A percentile compares a stretch with the other conserved stretches of the same genome.
These are phyloP conservation scores for Megaleporinus macrocephalus DNA, from an alignment of 2,113 vertebrate genomes.

Conservation along the genomic window DNA sequence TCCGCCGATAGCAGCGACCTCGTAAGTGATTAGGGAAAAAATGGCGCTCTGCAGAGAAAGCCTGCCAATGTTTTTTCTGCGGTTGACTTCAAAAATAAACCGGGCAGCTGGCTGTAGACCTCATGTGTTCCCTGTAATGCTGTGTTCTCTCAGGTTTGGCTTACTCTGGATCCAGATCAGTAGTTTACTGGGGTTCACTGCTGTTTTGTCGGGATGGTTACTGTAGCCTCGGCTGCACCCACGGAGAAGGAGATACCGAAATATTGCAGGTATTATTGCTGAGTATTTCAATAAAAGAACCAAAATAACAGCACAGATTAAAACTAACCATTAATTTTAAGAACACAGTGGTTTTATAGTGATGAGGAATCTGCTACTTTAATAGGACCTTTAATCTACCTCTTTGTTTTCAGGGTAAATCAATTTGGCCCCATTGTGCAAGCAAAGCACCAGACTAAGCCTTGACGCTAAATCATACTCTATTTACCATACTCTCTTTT, in stretches of 20 bases:
- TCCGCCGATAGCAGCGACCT: background rate
- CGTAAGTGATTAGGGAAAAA: conserved; percentile 21
- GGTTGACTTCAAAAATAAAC: conserved; percentile 36
- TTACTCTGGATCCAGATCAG: background rate
- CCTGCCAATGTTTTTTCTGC: conserved; percentile 27
- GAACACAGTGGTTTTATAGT: background rate
- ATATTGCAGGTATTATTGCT: background rate
- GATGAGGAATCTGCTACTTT: background rate
- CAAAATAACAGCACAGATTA: background rate
- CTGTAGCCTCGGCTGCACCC: background rate
- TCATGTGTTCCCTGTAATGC: conserved; percentile 7
- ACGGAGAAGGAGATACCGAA: background rate
- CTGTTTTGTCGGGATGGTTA: background rate
- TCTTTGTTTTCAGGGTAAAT: background rate
- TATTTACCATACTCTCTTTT: background rate
- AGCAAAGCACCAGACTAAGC: background rate
- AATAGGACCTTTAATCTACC: background rate
- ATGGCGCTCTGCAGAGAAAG: conserved; percentile 1
- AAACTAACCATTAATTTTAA: background rate
- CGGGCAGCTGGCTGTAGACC: background rate
- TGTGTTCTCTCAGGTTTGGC: background rate
- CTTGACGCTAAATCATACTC: background rate
- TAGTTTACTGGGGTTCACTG: background rate
- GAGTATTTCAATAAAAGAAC: too few relatives aligned
- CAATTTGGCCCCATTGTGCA: background rate